Conservation (phyloP, 2,888 invertebrate species). For the Sthenelais limicola region DNA sequence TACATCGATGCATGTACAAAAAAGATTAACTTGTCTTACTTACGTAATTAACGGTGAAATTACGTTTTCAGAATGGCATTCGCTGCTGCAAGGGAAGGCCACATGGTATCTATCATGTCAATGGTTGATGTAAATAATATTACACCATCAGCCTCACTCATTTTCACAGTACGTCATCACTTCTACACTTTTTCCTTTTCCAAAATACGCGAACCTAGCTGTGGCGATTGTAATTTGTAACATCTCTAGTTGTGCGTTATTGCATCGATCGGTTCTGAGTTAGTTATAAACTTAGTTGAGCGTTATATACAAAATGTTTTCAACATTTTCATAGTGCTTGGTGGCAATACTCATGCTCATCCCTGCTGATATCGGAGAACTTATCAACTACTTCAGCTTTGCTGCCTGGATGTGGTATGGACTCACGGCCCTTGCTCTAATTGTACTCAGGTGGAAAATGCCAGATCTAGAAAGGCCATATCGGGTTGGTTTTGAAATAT, state of each 20-base stretch:
- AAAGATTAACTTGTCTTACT: too few relatives aligned
- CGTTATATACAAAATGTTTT: neutral
- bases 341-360: constrained; percentile 11
- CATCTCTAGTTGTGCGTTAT: too few relatives aligned
- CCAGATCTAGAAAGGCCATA: constrained; percentile 19
- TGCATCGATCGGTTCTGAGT: too few relatives aligned
- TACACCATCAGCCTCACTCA: constrained; percentile 22
- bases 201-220: too few relatives aligned
- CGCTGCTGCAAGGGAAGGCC: constrained; percentile 9
- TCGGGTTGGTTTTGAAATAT: too few relatives aligned
- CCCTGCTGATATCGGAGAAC: constrained; percentile 14
- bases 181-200: too few relatives aligned
- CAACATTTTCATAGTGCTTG: constrained; percentile 5
- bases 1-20: too few relatives aligned
- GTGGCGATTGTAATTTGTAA: too few relatives aligned
- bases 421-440: neutral
- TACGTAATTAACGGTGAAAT: too few relatives aligned
- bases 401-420: constrained; percentile 30
- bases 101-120: constrained; percentile 17
- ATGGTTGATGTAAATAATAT: constrained; percentile 18
- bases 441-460: constrained; percentile 3
- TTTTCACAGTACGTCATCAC: constrained; percentile 17
- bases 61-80: constrained; percentile 1
- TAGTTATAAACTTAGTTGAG: too few relatives aligned
- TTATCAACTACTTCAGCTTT: constrained; percentile 25